Base-by-base conservation (phyloP, 1,140 invertebrate genomes). In the Anoplolepis gracilipes region DNA sequence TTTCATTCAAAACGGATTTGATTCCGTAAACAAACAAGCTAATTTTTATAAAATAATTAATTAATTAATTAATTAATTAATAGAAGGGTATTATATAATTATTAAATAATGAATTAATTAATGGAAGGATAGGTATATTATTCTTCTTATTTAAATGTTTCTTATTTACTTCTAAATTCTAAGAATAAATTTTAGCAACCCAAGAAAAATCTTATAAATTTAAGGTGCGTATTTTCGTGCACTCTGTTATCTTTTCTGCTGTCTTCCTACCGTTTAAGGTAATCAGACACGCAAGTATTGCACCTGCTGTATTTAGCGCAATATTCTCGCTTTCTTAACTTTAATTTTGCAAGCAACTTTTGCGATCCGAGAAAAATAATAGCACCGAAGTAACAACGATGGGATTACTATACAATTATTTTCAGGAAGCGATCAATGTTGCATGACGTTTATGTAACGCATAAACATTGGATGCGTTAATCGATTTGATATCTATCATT, bases 291-390 rank as follows among this genome's bases (percentile, higher is more conserved):
- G 5, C 16, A 28, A 16, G 19, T 64, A 64, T 76, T 76, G 36
- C 73, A 13, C 22, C 22, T 16, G 10, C 33, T 13, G 5, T 65
- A 67, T 49, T 78, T 67, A 67, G 39, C 75, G 39, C 28, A 78
- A 78, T 42, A 78, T 3, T 78, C 42, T 36, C 28, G 76, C 59
- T 78, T 67, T 78, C 61, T 78, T 78, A 67, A 78, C 6, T 25
- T 46, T 65, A 65, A 78, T 65, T 78, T 78, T 49, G 61, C 64
- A 78, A 53, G 28, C 36, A 7, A n/a, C n/a, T 67, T 78, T 36
- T 49, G 42, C 59, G 39, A 65, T 67, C 39, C 33, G 39, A 65
- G 6, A 61, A 76, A 78, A 78, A 67, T 78, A 65, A 78, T n/a
- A 78, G n/a, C 59, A 28, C 25, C 25, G 36, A 4, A 78, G n/a